A percentile compares a stretch with the other conserved stretches of the same genome.
phyloP scores from a whole-genome alignment of 2,888 invertebrate genomes.

The Eupithecia centaureata region DNA sequence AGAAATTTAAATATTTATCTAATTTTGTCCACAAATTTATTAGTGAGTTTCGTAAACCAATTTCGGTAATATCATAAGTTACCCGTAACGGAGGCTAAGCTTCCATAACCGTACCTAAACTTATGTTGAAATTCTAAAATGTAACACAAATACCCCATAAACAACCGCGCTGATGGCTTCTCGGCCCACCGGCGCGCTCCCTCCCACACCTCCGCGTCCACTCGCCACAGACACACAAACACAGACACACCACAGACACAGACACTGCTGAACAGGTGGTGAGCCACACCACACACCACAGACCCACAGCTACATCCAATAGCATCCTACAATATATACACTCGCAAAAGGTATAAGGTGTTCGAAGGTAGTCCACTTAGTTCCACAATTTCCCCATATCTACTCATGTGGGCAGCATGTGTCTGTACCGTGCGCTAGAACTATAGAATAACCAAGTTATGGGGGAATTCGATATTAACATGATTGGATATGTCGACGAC shows the following conservation, averaged over 20 bases:
- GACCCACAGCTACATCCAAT: not conserved
- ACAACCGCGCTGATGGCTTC: constrained; percentile 27
- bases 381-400: constrained; percentile 30
- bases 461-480: not conserved
- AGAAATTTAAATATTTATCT: constrained; percentile 31
- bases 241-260: not conserved
- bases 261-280: not conserved
- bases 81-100: constrained; percentile 30
- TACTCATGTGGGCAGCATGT: constrained; percentile 24
- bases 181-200: constrained; percentile 28
- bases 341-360: no score
- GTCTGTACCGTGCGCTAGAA: not conserved
- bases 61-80: constrained; percentile 32
- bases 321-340: not conserved
- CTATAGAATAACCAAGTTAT: not conserved
- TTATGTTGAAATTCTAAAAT: constrained; percentile 37
- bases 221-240: not conserved
- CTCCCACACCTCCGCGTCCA: not conserved
- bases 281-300: constrained; percentile 1
- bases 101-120: constrained; percentile 37
- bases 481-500: no score
- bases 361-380: constrained; percentile 20
- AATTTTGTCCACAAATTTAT: constrained; percentile 24
- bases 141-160: constrained; percentile 42
- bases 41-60: constrained; percentile 27